These are phyloP conservation scores for Pachycephala philippinensis DNA, from an alignment of 2,113 vertebrate genomes.

Conservation along the genomic window DNA sequence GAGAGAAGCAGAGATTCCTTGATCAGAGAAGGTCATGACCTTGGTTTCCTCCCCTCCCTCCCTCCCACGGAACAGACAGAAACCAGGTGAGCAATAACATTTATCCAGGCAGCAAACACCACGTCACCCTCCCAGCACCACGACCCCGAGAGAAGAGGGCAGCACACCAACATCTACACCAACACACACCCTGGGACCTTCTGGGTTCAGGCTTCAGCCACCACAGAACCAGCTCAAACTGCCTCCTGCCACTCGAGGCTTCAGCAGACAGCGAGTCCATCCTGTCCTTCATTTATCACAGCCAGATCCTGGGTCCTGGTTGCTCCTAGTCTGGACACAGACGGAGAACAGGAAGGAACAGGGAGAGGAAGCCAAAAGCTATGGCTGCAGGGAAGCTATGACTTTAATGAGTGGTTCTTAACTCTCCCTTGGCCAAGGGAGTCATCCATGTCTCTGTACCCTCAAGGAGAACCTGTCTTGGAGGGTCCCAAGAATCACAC, in stretches of 20 bases:
- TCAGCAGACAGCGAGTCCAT: background rate
- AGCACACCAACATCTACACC: background rate
- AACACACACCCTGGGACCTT: background rate
- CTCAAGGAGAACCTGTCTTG: background rate
- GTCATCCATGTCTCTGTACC: background rate
- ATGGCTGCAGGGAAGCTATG: background rate
- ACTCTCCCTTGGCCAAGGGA: background rate
- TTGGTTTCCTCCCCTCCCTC: background rate
- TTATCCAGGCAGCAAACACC: background rate
- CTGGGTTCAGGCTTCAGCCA: background rate
- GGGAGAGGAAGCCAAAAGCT: background rate
- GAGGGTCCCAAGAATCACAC: background rate
- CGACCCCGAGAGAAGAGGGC: fast-evolving
- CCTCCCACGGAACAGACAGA: background rate
- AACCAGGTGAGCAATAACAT: background rate
- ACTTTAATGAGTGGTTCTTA: background rate
- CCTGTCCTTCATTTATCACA: background rate
- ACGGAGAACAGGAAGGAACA: background rate
- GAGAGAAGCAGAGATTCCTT: background rate
- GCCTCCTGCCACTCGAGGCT: background rate
- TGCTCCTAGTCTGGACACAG: background rate
- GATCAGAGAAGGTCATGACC: background rate
- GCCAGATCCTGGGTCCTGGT: background rate
- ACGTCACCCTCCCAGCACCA: background rate
- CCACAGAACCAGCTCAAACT: background rate